Evolutionary conservation across 2,113 vertebrate species (phyloP), one percentile per base, ranked within the genome.

Genomic region (Cryptotis parvus): DNA sequence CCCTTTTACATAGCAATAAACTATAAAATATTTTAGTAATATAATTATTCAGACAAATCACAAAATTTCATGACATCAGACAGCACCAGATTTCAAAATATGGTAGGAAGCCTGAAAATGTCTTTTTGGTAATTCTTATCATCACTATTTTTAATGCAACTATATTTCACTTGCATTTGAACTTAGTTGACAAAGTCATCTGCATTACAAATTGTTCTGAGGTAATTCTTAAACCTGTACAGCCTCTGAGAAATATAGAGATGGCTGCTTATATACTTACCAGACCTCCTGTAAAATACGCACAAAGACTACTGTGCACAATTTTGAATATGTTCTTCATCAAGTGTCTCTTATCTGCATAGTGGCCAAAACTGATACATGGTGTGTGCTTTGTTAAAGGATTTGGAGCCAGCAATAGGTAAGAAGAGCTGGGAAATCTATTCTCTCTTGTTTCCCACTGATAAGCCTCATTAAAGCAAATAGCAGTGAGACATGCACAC

Each of bases 151-250:
- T 95, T 96, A 10, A 15, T 31, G 29, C 31, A 83, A 94, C 73
- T 96, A 43, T 90, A 94, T 95, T 96, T 97, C 95, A 96, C 88
- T 79, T 84, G 92, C 78, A 92, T 95, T 96, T 96, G 75, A 9
- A 79, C 87, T 78, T 80, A 91, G 75, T 93, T 97, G 77, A 78
- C 90, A 93, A 69, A 94, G 93, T 83, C 72, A 88, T 96, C 93
- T 95, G 94, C 75, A 82, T 43, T 96, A 89, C 63, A 95, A 93
- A 96, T 91, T 94, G 84, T 93, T 94, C 84, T 94, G 73, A 92
- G 76, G 45, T 45, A 26, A 66, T 95, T 85, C 39, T 87, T 72
- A 90, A 91, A 68, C 16, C 58, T 78, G 37, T 35, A 39, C 20
- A 78, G 9, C 33, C 37, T 72, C 58, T 27, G n/a, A 82, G 52